These are phyloP conservation scores for Phoxinus dragarum DNA, from an alignment of 2,797 vertebrate species.

Conservation along the genomic window DNA sequence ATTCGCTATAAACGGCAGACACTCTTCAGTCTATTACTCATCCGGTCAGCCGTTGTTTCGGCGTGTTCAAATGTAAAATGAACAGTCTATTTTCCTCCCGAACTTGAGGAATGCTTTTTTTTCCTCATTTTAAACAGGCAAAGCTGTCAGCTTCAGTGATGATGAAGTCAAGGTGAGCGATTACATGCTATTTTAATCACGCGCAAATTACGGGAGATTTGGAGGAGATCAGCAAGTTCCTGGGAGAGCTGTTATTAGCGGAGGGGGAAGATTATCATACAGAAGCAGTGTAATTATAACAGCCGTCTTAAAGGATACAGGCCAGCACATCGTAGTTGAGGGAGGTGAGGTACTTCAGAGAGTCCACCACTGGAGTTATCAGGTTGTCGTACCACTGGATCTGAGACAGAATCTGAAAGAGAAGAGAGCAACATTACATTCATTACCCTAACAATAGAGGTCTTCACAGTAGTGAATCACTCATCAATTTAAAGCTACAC, in stretches of 20 bases:
- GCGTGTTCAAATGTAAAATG: not conserved
- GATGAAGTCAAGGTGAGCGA: conserved; percentile 50
- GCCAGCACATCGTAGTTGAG: conserved; percentile 98
- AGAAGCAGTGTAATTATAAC: conserved; percentile 41
- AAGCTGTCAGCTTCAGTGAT: not conserved
- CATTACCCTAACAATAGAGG: not conserved
- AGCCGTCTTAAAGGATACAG: conserved; percentile 83
- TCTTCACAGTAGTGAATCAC: not conserved
- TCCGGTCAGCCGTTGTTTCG: not conserved
- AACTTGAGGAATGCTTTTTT: not conserved
- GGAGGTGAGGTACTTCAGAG: conserved; percentile 98
- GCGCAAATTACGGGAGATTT: conserved; percentile 48
- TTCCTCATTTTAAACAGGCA: not conserved
- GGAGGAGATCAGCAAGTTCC: conserved; percentile 56
- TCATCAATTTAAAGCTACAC: not conserved
- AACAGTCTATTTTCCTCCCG: not conserved
- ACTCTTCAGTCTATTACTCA: conserved; percentile 34
- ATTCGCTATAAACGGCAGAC: not conserved
- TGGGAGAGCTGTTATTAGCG: conserved; percentile 35
- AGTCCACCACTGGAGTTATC: conserved; percentile 97
- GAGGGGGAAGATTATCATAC: conserved; percentile 52
- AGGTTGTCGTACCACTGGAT: conserved; percentile 99
- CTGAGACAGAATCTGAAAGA: conserved; percentile 94
- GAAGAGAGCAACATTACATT: conserved; percentile 24
- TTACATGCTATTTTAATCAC: conserved; percentile 34